A percentile compares a stretch with the other conserved stretches of the same genome.
phyloP scores from a whole-genome alignment of 2,797 vertebrate species.

The Cyprinella venusta region DNA sequence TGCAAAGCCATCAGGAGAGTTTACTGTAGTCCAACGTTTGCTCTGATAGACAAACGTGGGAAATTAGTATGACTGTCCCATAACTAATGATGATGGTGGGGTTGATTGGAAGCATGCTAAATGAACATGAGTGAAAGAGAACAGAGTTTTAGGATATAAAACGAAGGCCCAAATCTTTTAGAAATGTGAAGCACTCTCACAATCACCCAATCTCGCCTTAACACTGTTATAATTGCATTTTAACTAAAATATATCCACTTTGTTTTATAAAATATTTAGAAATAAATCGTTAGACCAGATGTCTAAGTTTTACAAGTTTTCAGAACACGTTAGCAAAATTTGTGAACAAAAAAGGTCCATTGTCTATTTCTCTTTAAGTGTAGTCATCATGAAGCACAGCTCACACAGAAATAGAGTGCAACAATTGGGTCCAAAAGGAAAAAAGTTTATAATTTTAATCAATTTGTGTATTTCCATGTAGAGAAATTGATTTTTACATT shows the following conservation, averaged over 20 bases:
- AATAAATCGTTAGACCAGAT: not conserved
- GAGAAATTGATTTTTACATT: not conserved
- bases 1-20: constrained; percentile 62
- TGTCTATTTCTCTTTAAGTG: not conserved
- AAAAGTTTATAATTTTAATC: not conserved
- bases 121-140: constrained; percentile 12
- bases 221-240: constrained; percentile 9
- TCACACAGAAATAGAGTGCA: not conserved
- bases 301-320: not conserved
- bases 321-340: not conserved
- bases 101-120: constrained; percentile 25
- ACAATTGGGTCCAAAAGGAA: not conserved
- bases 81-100: constrained; percentile 70
- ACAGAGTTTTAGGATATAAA: not conserved
- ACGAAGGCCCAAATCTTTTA: not conserved
- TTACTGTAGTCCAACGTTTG: constrained; percentile 85
- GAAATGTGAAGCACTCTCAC: constrained; percentile 13
- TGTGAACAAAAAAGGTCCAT: not conserved
- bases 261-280: constrained; percentile 14
- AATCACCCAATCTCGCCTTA: not conserved
- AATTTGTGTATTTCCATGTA: not conserved
- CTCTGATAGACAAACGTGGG: constrained; percentile 78
- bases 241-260: not conserved
- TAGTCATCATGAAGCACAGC: not conserved
- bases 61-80: constrained; percentile 72